phyloP scores from a whole-genome alignment of 1,140 invertebrate species.

The Augochlora pura region DNA sequence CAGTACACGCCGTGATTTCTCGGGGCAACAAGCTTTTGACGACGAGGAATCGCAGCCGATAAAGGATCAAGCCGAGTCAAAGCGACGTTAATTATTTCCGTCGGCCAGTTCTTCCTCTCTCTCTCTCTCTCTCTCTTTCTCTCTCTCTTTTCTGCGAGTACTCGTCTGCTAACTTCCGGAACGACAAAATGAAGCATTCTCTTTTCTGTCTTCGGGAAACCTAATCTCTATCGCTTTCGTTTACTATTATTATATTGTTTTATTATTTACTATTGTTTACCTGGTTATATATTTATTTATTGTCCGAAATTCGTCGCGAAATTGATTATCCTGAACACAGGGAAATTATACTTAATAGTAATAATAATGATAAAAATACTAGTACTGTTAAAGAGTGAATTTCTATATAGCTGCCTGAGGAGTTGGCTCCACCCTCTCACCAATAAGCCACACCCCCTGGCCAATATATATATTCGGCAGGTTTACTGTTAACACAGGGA shows the following conservation, averaged over 20 bases:
- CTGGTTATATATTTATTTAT: constrained; percentile 22
- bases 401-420: too few relatives aligned
- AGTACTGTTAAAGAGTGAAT: too few relatives aligned
- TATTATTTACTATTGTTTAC: too few relatives aligned
- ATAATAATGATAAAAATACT: too few relatives aligned
- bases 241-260: too few relatives aligned
- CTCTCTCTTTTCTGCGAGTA: not conserved
- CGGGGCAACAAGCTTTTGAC: not conserved
- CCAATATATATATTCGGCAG: too few relatives aligned
- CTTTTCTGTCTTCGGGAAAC: constrained; percentile 23
- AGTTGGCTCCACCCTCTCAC: too few relatives aligned
- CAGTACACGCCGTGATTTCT: not conserved
- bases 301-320: not conserved
- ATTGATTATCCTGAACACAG: constrained; percentile 15
- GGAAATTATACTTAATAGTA: too few relatives aligned
- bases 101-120: not conserved
- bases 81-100: constrained; percentile 25
- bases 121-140: too few relatives aligned
- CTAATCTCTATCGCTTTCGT: constrained; percentile 6
- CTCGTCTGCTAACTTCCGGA: constrained; percentile 26
- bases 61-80: not conserved
- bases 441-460: too few relatives aligned
- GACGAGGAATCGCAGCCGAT: not conserved
- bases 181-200: constrained; percentile 44
- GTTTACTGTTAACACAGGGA: too few relatives aligned